Evolutionary conservation across 2,888 invertebrate species (phyloP), one percentile per base, ranked within the genome.

Genomic region (Sceliomorpha sp.): DNA sequence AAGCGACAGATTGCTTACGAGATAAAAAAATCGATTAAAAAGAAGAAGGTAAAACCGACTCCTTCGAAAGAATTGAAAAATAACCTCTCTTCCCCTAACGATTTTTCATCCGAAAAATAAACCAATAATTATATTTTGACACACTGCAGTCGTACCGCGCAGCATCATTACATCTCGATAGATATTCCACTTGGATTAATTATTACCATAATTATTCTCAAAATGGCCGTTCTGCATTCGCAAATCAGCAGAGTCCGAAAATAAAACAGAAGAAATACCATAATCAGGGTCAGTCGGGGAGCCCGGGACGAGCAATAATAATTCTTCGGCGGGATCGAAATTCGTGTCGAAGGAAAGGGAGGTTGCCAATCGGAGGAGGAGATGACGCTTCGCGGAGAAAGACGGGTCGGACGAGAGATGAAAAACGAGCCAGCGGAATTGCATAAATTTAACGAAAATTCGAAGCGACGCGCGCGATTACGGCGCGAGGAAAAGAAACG

Each of bases 361-460:
- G 53, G 37, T 55, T 44, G 44, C 76, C 75, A 76, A 76, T 80
- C 73, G 80, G 78, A 76, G 77, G 75, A 36, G 27, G 14, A 10
- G 34, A 20, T 12, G n/a, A n/a, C n/a, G n/a, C 4, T 34, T 24
- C 15, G n/a, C n/a, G 10, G 31, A 47, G 40, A 20, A 37, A 29
- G 55, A 36, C 48, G 27, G 42, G 27, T 17, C 24, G 58, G 69
- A 56, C 59, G 69, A 67, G 64, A 67, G 70, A 72, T 72, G 74
- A 74, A 73, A 73, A 73, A 73, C 70, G 68, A 73, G 68, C 66
- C 58, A 66, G 68, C 62, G 66, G 62, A 72, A 73, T 73, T 75
- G 71, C 70, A 69, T 73, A 70, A 72, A 70, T 74, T 76, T 67
- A 72, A 68, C 72, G 72, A 74, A 76, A 76, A 74, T 71, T 70